Percentiles rank a stretch among this genome's conserved stretches.
These are phyloP conservation scores for Adineta ricciae DNA, from an alignment of 2,888 invertebrate genomes.

Conservation along the genomic window DNA sequence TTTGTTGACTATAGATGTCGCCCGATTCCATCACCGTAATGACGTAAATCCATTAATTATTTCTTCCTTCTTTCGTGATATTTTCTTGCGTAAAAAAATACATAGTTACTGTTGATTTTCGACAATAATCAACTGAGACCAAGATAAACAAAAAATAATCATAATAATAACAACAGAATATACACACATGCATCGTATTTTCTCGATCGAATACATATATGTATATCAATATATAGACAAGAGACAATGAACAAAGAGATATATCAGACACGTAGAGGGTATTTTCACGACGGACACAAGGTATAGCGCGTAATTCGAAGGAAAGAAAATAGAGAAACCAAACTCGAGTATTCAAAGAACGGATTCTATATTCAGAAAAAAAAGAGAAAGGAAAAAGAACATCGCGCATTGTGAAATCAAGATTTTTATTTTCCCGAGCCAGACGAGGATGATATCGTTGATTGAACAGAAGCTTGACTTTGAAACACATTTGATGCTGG, in stretches of 20 bases:
- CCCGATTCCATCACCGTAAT: too few species aligned
- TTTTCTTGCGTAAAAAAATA: background rate
- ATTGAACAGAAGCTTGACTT: constrained; percentile 7
- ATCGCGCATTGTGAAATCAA: background rate
- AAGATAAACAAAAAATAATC: background rate
- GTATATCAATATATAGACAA: background rate
- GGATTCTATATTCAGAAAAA: background rate
- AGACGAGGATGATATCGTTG: background rate
- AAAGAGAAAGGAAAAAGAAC: too few species aligned
- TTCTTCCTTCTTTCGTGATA: background rate
- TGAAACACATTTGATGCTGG: background rate
- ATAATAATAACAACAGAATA: background rate
- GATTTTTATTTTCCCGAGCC: background rate
- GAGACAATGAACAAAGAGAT: background rate
- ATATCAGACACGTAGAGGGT: background rate
- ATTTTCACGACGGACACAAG: background rate
- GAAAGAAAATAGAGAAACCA: background rate
- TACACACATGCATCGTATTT: background rate
- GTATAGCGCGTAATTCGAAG: background rate
- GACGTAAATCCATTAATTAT: too few species aligned
- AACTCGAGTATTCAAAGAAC: background rate
- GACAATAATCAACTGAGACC: background rate
- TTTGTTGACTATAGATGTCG: too few species aligned
- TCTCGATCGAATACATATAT: background rate
- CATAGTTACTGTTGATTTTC: background rate